A percentile compares a stretch with the other conserved stretches of the same genome.
phyloP scores from a whole-genome alignment of 1,140 invertebrate genomes.

The Bombus superbus region DNA sequence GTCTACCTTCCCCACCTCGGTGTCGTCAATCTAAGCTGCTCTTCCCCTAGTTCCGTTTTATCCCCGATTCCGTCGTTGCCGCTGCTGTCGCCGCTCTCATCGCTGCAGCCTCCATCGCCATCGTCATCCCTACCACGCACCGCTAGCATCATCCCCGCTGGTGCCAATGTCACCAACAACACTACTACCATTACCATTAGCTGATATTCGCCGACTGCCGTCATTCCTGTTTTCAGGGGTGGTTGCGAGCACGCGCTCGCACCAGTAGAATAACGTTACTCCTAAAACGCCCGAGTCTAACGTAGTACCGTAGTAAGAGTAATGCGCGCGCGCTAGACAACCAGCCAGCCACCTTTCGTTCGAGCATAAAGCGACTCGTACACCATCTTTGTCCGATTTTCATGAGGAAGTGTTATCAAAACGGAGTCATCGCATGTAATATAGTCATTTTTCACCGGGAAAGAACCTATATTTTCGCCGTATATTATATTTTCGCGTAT shows the following conservation, averaged over 20 bases:
- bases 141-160: neutral
- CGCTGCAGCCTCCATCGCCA: slow-evolving; percentile 3
- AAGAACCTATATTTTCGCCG: neutral
- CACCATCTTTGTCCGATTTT: slow-evolving; percentile 50
- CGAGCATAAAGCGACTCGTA: slow-evolving; percentile 34
- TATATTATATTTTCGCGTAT: neutral
- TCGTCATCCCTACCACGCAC: neutral
- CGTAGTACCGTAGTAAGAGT: slow-evolving; percentile 41
- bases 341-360: slow-evolving; percentile 44
- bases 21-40: slow-evolving; percentile 2
- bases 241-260: slow-evolving; percentile 28
- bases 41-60: slow-evolving; percentile 19
- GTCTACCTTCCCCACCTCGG: neutral
- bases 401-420: slow-evolving; percentile 19
- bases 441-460: neutral
- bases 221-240: slow-evolving; percentile 20
- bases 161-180: neutral
- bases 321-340: slow-evolving; percentile 47
- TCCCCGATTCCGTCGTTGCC: slow-evolving; percentile 9
- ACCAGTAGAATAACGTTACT: slow-evolving; percentile 36
- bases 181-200: slow-evolving; percentile 1
- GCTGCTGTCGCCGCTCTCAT: slow-evolving; percentile 13
- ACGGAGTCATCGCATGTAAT: slow-evolving; percentile 9
- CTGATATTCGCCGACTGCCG: neutral
- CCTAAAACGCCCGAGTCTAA: slow-evolving; percentile 26